Percentiles rank a stretch among this genome's conserved stretches.
Evolutionary conservation across 2,797 vertebrate genomes (phyloP).

Genomic region (Parauchenoglanis ngamensis): DNA sequence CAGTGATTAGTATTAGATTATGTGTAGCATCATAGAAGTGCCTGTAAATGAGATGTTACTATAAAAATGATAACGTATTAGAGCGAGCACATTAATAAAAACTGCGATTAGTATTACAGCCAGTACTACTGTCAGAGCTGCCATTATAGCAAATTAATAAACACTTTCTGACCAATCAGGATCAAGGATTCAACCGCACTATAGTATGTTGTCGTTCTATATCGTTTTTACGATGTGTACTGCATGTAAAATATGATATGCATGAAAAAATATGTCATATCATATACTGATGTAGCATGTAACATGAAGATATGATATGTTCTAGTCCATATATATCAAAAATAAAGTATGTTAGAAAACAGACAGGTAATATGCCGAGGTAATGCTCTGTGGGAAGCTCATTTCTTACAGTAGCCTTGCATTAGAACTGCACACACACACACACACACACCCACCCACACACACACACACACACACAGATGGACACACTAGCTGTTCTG

Average conservation of each 20-base stretch:
- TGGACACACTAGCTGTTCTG: constrained; percentile 38
- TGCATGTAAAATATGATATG: not conserved
- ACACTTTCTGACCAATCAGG: not conserved
- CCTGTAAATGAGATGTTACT: not conserved
- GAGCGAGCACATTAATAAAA: not conserved
- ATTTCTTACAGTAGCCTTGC: constrained; percentile 39
- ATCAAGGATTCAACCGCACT: not conserved
- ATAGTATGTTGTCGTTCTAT: not conserved
- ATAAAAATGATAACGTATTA: not conserved
- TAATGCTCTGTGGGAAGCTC: constrained; percentile 8
- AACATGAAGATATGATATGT: not conserved
- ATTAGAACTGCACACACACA: constrained; percentile 62
- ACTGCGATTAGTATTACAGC: not conserved
- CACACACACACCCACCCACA: constrained; percentile 66
- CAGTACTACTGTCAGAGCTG: not conserved
- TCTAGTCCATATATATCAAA: not conserved
- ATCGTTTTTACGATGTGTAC: not conserved
- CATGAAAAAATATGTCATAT: not conserved
- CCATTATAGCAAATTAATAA: not conserved
- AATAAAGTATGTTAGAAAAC: not conserved
- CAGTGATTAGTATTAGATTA: not conserved
- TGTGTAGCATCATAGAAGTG: not conserved
- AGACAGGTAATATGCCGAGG: not conserved
- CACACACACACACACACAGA: constrained; percentile 65
- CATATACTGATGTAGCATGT: not conserved